Evolutionary conservation across 1,140 invertebrate genomes (phyloP).

Genomic region (Drosophila subobscura): DNA sequence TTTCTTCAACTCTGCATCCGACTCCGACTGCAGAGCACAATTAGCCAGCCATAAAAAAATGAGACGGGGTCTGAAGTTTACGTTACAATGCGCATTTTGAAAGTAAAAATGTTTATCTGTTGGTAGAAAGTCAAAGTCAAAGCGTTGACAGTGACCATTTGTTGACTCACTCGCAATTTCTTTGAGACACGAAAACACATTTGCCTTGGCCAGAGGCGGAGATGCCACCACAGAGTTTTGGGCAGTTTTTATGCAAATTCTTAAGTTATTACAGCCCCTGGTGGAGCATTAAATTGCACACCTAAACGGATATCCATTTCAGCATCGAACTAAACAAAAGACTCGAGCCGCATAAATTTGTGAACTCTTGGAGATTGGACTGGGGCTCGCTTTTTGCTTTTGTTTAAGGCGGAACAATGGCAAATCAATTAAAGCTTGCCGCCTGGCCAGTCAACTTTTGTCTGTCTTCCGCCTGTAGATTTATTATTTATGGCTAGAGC

Average conservation of each 20-base stretch:
- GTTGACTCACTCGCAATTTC: conserved; percentile 60
- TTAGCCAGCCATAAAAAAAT: conserved; percentile 60
- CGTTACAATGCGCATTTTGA: conserved; percentile 58
- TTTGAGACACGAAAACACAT: conserved; percentile 20
- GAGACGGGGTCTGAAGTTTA: conserved; percentile 45
- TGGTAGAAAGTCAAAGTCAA: conserved; percentile 67
- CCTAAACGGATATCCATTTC: conserved; percentile 45
- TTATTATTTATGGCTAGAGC: conserved; percentile 42
- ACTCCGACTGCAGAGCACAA: conserved; percentile 43
- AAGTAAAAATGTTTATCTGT: conserved; percentile 64
- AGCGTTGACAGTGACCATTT: conserved; percentile 55
- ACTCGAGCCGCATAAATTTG: conserved; percentile 25
- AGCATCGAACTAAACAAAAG: conserved; percentile 44
- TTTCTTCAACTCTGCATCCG: conserved; percentile 46
- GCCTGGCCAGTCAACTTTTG: conserved; percentile 40
- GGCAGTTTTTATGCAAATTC: conserved; percentile 57
- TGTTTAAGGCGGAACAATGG: conserved; percentile 52
- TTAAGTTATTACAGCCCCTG: conserved; percentile 9
- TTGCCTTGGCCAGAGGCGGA: conserved; percentile 42
- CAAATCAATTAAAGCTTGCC: conserved; percentile 69
- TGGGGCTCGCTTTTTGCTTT: conserved; percentile 24
- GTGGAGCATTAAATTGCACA: conserved; percentile 22
- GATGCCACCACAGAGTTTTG: conserved; percentile 9
- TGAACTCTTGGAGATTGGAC: conserved; percentile 28
- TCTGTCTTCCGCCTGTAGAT: conserved; percentile 42